Evolutionary conservation across 2,113 vertebrate genomes (phyloP).

Genomic region (Megaptera novaeangliae): DNA sequence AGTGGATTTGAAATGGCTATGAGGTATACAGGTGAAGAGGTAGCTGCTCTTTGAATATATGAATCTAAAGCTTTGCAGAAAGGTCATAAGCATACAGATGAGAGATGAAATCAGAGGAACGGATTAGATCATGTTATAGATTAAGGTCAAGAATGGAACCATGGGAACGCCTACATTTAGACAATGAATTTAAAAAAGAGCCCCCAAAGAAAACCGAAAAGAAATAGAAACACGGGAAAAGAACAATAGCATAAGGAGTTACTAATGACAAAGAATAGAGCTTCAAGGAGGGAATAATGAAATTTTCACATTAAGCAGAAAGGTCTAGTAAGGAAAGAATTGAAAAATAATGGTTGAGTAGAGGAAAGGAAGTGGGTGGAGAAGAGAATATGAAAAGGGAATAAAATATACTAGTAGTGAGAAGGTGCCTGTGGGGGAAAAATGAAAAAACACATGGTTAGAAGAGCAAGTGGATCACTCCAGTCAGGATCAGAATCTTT

Average conservation of each 20-base stretch:
- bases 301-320: constrained; percentile 24
- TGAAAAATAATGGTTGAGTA: background rate
- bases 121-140: background rate
- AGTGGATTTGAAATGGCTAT: constrained; percentile 9
- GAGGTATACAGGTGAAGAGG: constrained; percentile 25
- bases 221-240: background rate
- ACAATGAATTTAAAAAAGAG: background rate
- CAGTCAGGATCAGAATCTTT: constrained; percentile 23
- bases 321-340: background rate
- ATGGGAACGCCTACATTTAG: background rate
- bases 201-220: background rate
- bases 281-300: constrained; percentile 6
- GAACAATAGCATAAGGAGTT: background rate
- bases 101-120: constrained; percentile 12
- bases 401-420: constrained; percentile 30
- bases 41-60: background rate
- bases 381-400: constrained; percentile 20
- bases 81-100: background rate
- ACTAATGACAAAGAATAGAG: background rate
- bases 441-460: constrained; percentile 12
- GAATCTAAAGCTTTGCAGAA: background rate
- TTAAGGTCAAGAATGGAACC: constrained; percentile 33
- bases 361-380: background rate
- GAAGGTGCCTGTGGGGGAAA: background rate
- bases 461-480: constrained; percentile 9